Base-by-base conservation (phyloP, 2,113 vertebrate genomes). In the Pogonocichla stellata region DNA sequence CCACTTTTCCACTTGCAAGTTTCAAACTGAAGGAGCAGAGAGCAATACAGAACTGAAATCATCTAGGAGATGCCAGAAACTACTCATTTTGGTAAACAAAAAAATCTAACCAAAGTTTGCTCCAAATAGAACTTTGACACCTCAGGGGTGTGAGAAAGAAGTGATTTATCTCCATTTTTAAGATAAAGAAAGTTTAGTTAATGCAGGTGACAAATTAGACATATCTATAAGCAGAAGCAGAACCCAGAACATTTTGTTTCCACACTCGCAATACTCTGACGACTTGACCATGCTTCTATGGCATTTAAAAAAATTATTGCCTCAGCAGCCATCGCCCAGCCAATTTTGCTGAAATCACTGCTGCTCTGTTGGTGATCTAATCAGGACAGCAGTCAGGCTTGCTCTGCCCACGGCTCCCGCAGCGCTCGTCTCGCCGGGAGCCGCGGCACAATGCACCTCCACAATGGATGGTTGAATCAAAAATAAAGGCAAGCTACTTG, bases 401-500 rank as follows among this genome's bases (percentile, higher is more conserved):
- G 90, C 70, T 95, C 94, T 92, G 89, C 77, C 94, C 91, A 26
- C 26, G 24, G 38, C 38, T 10, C 38, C 38, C 38, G 38, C 38
- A 38, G 38, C 38, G 38, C 38, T 38, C 38, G 38, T 38, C 38
- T 38, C 38, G 38, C 38, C 38, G 38, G 38, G 38, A 38, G 38
- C 38, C 38, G 38, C 38, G 38, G 92, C 92, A 92, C 91, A 97
- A 96, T 85, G 87, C 93, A 69, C 7, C 29, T 80, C 90, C 65
- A 91, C 67, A 97, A 96, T 92, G 93, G 90, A 96, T 73, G 93
- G 80, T 19, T 96, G 92, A 95, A 97, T 77, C 86, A 93, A 62
- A 98, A 97, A 96, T 85, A 97, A 97, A 97, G 93, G 92, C 86
- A 93, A 98, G 53, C 61, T 93, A 69, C 90, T 97, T 92, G 87